Evolutionary conservation across 2,888 invertebrate genomes (phyloP).

Genomic region (Octonoba sinensis): DNA sequence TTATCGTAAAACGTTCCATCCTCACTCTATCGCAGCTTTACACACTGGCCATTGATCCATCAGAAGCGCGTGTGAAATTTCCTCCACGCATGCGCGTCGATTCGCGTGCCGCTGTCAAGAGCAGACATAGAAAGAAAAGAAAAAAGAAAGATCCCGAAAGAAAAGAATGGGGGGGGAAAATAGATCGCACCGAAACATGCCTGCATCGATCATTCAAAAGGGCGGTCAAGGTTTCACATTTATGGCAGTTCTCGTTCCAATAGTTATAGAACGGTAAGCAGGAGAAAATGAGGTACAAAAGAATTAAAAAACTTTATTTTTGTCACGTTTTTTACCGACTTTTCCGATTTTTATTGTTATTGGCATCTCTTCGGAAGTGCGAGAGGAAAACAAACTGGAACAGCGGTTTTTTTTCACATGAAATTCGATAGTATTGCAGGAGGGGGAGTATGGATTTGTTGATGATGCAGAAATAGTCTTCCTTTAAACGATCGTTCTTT

Average conservation of each 20-base stretch:
- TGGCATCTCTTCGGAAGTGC: too few species aligned
- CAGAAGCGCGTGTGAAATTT: background rate
- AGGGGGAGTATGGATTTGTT: too few species aligned
- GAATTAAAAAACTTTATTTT: background rate
- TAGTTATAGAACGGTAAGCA: constrained; percentile 2
- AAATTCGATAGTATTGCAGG: too few species aligned
- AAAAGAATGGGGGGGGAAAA: background rate
- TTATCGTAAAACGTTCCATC: too few species aligned
- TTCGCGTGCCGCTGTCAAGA: constrained; percentile 22
- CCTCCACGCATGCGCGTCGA: constrained; percentile 21
- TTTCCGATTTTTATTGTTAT: constrained; percentile 5
- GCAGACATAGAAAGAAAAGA: background rate
- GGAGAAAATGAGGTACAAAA: background rate
- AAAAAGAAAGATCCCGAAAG: constrained; percentile 12
- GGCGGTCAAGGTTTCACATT: constrained; percentile 27
- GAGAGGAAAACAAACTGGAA: too few species aligned
- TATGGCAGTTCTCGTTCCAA: constrained; percentile 10
- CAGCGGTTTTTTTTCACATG: too few species aligned
- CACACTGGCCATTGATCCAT: background rate
- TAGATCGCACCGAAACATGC: constrained; percentile 9
- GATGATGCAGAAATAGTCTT: too few species aligned
- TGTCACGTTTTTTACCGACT: background rate
- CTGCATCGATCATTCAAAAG: constrained; percentile 41
- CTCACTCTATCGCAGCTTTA: background rate
- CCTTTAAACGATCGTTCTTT: too few species aligned